phyloP scores from a whole-genome alignment of 2,888 invertebrate species.

The Meiosimyza decipiens region DNA sequence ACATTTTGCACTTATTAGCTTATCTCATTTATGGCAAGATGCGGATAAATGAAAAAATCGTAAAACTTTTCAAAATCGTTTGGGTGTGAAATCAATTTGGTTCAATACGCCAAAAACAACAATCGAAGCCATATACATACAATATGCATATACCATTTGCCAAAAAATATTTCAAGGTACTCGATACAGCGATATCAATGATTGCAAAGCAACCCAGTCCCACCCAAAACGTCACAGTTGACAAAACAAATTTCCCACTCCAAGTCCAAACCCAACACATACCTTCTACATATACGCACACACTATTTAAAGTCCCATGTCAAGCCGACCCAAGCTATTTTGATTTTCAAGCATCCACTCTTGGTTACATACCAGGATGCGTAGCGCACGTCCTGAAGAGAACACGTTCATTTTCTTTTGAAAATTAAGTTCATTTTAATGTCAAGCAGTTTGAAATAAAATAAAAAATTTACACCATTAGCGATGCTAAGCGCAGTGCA shows the following conservation, averaged over 20 bases:
- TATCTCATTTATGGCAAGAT: constrained; percentile 29
- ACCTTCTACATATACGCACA: too few species aligned
- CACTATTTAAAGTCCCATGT: not conserved
- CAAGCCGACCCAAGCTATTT: too few species aligned
- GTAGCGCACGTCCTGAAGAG: not conserved
- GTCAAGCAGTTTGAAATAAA: constrained; percentile 25
- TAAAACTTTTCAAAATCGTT: constrained; percentile 38
- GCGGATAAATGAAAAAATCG: too few species aligned
- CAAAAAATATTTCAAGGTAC: constrained; percentile 18
- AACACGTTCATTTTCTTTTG: not conserved
- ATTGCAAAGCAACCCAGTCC: constrained; percentile 1
- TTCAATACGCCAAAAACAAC: constrained; percentile 42
- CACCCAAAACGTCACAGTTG: constrained; percentile 28
- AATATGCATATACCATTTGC: not conserved
- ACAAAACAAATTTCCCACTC: constrained; percentile 32
- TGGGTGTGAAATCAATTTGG: constrained; percentile 50
- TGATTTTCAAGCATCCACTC: not conserved
- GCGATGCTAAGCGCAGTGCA: not conserved
- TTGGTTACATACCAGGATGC: not conserved
- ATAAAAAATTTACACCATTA: constrained; percentile 7
- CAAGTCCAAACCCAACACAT: not conserved
- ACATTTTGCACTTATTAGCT: not conserved
- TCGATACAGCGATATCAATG: constrained; percentile 2
- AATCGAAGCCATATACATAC: constrained; percentile 30
- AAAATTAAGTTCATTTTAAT: constrained; percentile 40